Evolutionary conservation across 2,888 invertebrate genomes (phyloP), one percentile per base, ranked within the genome.

Genomic region (Acanthococcus lagerstroemiae): DNA sequence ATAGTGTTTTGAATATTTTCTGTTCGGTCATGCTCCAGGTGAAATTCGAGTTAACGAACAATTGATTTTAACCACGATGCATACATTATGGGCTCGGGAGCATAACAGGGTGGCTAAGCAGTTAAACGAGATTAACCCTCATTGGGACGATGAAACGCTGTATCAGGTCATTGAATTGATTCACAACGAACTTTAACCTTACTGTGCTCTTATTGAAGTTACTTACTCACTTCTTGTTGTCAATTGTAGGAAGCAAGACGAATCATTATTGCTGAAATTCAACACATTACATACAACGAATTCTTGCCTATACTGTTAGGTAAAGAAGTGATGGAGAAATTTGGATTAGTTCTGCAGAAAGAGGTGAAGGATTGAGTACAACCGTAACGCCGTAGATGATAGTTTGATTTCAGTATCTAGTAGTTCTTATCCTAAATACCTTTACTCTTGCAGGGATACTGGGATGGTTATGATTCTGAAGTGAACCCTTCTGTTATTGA

Each of bases 41-140:
- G 94, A 94, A 78, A 90, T 92, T 74, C 84, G 94, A 73, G 93
- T 92, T 0, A 94, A 94, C 76, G 93, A 94, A 76, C 93, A 94
- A 74, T 78, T 93, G 69, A 88, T 92, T 0, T 77, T 94, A 67
- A 87, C 93, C 0, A 90, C 90, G 70, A 91, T 93, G 90, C 93
- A 94, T 75, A 92, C 91, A 0, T 76, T 93, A 46, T 86, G 91
- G 87, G 90, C 93, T 0, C 80, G 93, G 66, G 91, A 95, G 74
- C 95, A 95, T 76, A 95, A 95, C 77, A 80, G 90, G 68, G 78
- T 91, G 1, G 93, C 94, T 0, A 82, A 81, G 55, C 85, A 80
- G 12, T 77, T 95, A 52, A 82, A 85, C 0, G 82, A 83, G 55
- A 82, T 94, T 5, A 94, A 95, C 78, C 90, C 90, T 0, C 91